Evolutionary conservation across 2,113 vertebrate species (phyloP).

Genomic region (Lichenostomus cassidix): DNA sequence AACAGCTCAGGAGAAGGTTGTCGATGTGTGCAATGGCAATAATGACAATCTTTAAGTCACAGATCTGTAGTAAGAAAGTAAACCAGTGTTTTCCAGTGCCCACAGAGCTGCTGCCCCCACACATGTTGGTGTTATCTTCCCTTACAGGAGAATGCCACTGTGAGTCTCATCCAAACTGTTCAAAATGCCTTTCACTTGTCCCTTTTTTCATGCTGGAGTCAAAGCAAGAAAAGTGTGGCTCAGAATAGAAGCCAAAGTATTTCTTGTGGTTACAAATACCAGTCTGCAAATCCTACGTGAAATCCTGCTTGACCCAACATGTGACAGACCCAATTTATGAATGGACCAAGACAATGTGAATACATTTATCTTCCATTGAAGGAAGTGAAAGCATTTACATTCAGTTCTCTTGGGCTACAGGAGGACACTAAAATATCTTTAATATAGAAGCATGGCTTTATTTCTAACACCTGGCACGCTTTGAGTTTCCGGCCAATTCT

Average conservation of each 20-base stretch:
- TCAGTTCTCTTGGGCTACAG: not conserved
- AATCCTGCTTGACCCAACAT: not conserved
- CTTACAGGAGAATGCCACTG: rapidly evolving
- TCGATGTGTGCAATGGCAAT: not conserved
- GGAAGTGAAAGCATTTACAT: not conserved
- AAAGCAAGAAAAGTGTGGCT: not conserved
- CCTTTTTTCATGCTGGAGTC: not conserved
- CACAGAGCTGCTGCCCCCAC: not conserved
- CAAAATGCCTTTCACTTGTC: not conserved
- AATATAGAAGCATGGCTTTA: not conserved
- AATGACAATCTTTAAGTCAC: not conserved
- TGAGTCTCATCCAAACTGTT: not conserved
- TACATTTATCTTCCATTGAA: not conserved
- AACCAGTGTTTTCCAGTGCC: not conserved
- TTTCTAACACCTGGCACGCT: not conserved
- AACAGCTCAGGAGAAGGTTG: not conserved
- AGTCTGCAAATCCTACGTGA: not conserved
- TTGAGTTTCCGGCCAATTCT: not conserved
- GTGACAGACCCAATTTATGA: not conserved
- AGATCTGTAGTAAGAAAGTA: not conserved
- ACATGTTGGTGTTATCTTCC: not conserved
- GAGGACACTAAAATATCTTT: not conserved
- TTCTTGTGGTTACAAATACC: not conserved
- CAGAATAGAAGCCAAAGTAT: not conserved
- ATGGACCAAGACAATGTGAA: not conserved